Evolutionary conservation across 2,113 vertebrate genomes (phyloP).

Genomic region (Pelobates fuscus): DNA sequence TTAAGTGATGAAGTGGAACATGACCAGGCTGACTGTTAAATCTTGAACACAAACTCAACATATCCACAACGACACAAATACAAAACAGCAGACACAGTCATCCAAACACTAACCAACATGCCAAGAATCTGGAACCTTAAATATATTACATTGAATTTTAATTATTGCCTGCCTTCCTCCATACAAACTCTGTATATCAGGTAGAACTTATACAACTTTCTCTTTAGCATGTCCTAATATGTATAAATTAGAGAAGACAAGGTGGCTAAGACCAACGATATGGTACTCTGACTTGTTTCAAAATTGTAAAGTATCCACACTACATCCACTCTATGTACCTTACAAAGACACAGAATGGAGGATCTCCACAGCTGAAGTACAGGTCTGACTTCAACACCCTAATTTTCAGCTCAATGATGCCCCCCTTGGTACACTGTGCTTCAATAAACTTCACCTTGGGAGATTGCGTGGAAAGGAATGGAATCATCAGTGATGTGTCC

Average conservation of each 20-base stretch:
- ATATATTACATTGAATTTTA: no score
- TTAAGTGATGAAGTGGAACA: no score
- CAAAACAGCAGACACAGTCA: constrained; percentile 9
- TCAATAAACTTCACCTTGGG: constrained; percentile 28
- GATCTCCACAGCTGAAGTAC: constrained; percentile 16
- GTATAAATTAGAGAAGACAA: no score
- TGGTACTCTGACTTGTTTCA: no score
- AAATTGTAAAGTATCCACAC: neutral
- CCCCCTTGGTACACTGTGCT: constrained; percentile 8
- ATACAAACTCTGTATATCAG: no score
- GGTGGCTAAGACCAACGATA: no score
- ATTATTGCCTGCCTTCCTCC: no score
- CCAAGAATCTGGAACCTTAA: neutral
- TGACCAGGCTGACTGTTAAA: neutral
- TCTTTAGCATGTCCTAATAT: no score
- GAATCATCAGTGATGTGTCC: constrained; percentile 28
- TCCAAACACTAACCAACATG: neutral
- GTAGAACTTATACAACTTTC: no score
- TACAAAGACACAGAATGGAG: constrained; percentile 23
- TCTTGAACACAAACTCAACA: neutral
- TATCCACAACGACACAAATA: constrained; percentile 4
- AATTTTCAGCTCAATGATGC: constrained; percentile 24
- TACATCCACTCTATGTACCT: constrained; percentile 2
- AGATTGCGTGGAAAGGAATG: constrained; percentile 23
- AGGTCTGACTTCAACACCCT: constrained; percentile 17